A percentile compares a stretch with the other conserved stretches of the same genome.
Evolutionary conservation across 2,797 vertebrate species (phyloP).

Genomic region (Psittacula derbiana): DNA sequence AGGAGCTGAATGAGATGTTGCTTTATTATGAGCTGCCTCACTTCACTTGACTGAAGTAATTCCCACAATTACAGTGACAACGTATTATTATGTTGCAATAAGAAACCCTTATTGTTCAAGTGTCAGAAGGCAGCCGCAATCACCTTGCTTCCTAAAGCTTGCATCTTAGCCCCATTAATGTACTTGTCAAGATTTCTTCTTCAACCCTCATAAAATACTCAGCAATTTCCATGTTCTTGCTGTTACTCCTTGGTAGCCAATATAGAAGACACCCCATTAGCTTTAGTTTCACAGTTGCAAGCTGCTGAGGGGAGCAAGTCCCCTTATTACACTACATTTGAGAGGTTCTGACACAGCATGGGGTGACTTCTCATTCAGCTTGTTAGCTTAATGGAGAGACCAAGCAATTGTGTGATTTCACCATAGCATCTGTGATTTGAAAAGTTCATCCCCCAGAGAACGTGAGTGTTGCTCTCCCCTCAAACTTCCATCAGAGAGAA

Average conservation of each 20-base stretch:
- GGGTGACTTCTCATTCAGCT: neutral
- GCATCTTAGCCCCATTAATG: neutral
- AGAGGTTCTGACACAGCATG: neutral
- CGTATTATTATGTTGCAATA: conserved; percentile 23
- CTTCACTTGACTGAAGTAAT: conserved; percentile 21
- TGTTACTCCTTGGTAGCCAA: neutral
- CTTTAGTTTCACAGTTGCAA: neutral
- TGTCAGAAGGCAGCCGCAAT: neutral
- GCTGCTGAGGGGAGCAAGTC: neutral
- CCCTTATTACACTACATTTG: neutral
- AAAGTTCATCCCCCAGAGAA: conserved; percentile 36
- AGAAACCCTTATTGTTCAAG: conserved; percentile 2
- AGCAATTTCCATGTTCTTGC: neutral
- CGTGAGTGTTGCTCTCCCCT: neutral
- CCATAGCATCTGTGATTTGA: conserved; percentile 30
- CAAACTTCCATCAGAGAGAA: conserved; percentile 14
- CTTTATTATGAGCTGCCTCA: conserved; percentile 1
- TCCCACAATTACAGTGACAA: neutral
- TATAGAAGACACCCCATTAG: neutral
- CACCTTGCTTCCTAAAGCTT: neutral
- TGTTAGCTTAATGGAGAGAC: conserved; percentile 11
- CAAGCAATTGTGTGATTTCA: neutral
- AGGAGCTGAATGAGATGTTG: neutral
- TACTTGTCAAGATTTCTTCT: conserved; percentile 7
- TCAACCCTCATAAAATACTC: neutral